Percentiles rank a stretch among this genome's conserved stretches.
Evolutionary conservation across 2,113 vertebrate species (phyloP).

Genomic region (Elaphurus davidianus): DNA sequence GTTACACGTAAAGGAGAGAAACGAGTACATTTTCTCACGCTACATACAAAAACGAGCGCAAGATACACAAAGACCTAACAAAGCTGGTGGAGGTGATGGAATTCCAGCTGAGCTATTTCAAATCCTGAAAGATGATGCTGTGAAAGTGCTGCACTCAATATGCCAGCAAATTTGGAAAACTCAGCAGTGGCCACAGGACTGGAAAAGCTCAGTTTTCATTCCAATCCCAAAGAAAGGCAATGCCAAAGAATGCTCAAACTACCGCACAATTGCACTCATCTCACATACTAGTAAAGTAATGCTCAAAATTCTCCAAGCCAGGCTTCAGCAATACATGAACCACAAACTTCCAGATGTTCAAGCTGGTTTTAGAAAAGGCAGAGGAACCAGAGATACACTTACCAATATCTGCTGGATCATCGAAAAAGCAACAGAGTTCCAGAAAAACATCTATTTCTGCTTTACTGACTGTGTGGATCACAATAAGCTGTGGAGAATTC

Average conservation of each 20-base stretch:
- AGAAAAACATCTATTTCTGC: neutral
- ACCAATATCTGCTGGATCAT: neutral
- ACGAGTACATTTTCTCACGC: neutral
- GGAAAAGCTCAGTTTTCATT: neutral
- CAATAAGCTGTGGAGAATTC: neutral
- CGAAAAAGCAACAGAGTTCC: fast-evolving
- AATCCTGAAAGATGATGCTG: neutral
- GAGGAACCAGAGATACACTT: neutral
- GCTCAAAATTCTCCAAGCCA: too few species aligned
- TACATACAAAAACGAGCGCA: neutral
- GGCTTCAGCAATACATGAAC: neutral
- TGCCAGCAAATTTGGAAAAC: neutral
- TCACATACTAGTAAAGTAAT: fast-evolving
- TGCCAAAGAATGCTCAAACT: neutral
- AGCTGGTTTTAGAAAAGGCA: neutral
- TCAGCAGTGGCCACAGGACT: neutral
- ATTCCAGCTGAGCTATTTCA: neutral
- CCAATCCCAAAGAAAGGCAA: neutral
- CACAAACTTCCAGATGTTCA: neutral
- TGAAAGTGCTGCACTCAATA: neutral
- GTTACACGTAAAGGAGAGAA: neutral
- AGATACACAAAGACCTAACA: neutral
- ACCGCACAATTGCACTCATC: fast-evolving
- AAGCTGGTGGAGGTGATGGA: neutral
- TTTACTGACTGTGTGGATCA: neutral